phyloP scores from a whole-genome alignment of 2,113 vertebrate species.

The Bufo gargarizans region DNA sequence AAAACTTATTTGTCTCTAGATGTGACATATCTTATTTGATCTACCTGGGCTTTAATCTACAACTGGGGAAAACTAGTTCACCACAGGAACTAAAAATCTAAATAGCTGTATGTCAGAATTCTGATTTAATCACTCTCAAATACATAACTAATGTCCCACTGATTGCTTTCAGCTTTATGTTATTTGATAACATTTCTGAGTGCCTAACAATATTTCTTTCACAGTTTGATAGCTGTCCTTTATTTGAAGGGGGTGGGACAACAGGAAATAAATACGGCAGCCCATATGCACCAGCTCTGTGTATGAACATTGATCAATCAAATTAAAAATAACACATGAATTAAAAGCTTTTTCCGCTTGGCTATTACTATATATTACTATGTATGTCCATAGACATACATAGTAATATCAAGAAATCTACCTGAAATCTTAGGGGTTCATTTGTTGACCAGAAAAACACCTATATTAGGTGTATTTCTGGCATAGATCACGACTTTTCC shows the following conservation, averaged over 20 bases:
- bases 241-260: conserved; percentile 18
- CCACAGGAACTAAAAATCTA: conserved; percentile 27
- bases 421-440: too few species aligned
- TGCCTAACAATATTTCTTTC: neutral
- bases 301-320: neutral
- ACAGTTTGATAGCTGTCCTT: conserved; percentile 6
- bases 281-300: neutral
- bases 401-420: too few species aligned
- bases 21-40: conserved; percentile 28
- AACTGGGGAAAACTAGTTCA: conserved; percentile 8
- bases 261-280: neutral
- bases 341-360: neutral
- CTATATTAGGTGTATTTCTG: too few species aligned
- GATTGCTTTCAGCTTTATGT: conserved; percentile 34
- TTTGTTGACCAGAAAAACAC: too few species aligned
- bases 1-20: conserved; percentile 7
- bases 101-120: conserved; percentile 21
- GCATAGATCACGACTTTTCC: too few species aligned
- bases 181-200: conserved; percentile 36
- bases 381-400: too few species aligned
- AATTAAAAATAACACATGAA: neutral
- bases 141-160: conserved; percentile 36
- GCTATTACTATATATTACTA: neutral
- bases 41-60: conserved; percentile 30
- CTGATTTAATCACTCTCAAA: conserved; percentile 38